Conservation (phyloP, 2,113 vertebrate genomes). For the Cardinalis cardinalis region DNA sequence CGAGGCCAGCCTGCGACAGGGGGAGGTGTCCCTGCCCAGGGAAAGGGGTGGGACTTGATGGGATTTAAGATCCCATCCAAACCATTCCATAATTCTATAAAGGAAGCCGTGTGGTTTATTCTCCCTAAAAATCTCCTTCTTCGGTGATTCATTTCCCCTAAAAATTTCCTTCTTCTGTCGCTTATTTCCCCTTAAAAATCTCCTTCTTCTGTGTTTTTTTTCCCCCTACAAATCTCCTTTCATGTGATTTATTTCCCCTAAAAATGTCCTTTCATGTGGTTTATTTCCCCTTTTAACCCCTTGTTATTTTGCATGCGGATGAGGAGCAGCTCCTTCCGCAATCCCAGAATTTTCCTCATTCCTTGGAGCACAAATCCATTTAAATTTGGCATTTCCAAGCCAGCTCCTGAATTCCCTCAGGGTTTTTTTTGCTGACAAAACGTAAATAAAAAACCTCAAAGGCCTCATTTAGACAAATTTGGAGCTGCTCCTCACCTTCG, state of each 20-base stretch:
- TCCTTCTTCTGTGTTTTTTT: background rate
- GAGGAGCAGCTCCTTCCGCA: background rate
- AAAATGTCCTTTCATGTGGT: background rate
- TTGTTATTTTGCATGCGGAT: background rate
- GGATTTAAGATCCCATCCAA: background rate
- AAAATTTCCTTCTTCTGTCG: too few relatives aligned
- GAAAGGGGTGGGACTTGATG: background rate
- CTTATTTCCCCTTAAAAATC: background rate
- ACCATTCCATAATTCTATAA: background rate
- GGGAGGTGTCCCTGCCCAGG: background rate
- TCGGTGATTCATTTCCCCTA: rapidly evolving
- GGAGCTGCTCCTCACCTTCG: background rate
- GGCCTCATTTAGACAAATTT: background rate
- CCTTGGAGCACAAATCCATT: background rate
- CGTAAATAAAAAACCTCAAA: background rate
- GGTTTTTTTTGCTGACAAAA: background rate
- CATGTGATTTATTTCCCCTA: background rate
- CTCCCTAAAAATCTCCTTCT: background rate
- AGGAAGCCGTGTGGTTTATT: too few relatives aligned
- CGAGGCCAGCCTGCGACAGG: background rate
- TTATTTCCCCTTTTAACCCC: background rate
- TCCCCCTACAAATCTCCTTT: background rate
- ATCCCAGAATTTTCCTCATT: background rate
- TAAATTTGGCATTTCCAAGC: background rate
- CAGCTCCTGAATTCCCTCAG: background rate